Conservation (phyloP, 2,113 vertebrate genomes). For the Muntiacus reevesi region DNA sequence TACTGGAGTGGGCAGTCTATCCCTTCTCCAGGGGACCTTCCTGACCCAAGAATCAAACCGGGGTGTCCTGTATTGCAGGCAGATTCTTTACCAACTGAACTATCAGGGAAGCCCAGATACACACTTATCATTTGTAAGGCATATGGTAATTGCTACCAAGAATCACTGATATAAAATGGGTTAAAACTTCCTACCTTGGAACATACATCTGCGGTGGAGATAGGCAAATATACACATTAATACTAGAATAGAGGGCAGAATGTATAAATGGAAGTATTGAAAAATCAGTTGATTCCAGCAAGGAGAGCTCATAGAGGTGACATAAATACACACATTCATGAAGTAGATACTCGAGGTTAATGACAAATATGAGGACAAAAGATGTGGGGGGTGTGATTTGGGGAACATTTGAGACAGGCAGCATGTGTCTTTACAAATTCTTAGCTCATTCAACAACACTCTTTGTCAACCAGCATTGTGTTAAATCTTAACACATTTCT, state of each 20-base stretch:
- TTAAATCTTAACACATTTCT: not conserved
- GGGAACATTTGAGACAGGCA: not conserved
- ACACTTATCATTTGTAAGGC: not conserved
- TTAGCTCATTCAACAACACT: not conserved
- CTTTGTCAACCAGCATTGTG: not conserved
- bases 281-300: not conserved
- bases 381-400: not conserved
- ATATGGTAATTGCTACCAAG: not conserved
- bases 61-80: too few relatives aligned
- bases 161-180: not conserved
- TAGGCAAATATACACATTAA: not conserved
- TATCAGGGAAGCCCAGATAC: too few relatives aligned
- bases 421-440: not conserved
- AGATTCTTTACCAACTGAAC: too few relatives aligned
- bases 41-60: too few relatives aligned
- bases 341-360: not conserved
- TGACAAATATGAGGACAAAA: not conserved
- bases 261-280: not conserved
- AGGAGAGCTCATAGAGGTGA: not conserved
- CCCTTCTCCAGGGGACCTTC: too few relatives aligned
- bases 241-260: not conserved
- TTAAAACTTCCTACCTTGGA: not conserved
- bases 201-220: not conserved
- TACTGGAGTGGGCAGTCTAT: too few relatives aligned
- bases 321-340: not conserved